Percentiles rank a stretch among this genome's conserved stretches.
Evolutionary conservation across 92 coral and sea anemone genomes (phyloP).

Genomic region (Phenganax stokvisi): DNA sequence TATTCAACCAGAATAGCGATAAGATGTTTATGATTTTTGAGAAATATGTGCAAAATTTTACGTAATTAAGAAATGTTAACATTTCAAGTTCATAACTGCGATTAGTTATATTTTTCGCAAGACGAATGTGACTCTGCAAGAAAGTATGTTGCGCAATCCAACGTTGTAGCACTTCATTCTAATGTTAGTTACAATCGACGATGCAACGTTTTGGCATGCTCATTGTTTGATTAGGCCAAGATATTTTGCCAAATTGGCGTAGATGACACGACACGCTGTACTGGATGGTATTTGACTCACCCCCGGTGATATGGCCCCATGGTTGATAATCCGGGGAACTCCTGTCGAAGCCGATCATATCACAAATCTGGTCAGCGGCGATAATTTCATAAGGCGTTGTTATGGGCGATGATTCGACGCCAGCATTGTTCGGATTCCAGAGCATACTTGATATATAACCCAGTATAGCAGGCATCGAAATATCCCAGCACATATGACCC

Average conservation of each 20-base stretch:
- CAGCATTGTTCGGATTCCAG: slow-evolving; percentile 82
- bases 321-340: not conserved
- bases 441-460: slow-evolving; percentile 76
- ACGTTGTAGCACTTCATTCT: too few species aligned
- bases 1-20: too few species aligned
- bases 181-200: not conserved
- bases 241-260: not conserved
- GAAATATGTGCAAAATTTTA: too few species aligned
- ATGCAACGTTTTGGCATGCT: not conserved
- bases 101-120: too few species aligned
- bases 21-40: too few species aligned
- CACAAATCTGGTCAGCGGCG: slow-evolving; percentile 68
- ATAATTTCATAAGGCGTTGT: slow-evolving; percentile 69
- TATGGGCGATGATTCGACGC: slow-evolving; percentile 63
- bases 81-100: too few species aligned
- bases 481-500: slow-evolving; percentile 91
- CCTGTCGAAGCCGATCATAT: slow-evolving; percentile 75
- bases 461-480: slow-evolving; percentile 72
- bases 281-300: not conserved
- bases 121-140: too few species aligned
- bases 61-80: too few species aligned
- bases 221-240: too few species aligned
- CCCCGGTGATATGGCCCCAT: slow-evolving; percentile 38
- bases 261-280: not conserved
- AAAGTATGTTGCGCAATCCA: too few species aligned